These are phyloP conservation scores for Darwinula stevensoni DNA, from an alignment of 2,888 invertebrate genomes.

Conservation along the genomic window DNA sequence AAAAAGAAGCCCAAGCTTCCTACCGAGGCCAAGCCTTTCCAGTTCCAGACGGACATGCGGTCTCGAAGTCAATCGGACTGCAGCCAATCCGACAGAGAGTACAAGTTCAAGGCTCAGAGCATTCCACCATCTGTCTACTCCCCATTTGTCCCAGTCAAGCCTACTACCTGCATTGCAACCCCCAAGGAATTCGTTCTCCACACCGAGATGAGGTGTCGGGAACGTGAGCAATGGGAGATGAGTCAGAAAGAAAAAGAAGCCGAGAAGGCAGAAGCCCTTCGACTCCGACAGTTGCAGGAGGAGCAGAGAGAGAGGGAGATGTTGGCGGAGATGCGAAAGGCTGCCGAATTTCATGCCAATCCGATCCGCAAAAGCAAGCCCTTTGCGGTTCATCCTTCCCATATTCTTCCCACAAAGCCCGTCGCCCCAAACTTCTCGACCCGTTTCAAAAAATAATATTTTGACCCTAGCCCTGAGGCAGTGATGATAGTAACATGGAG, in stretches of 20 bases:
- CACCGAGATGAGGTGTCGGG: constrained; percentile 29
- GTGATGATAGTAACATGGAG: too few relatives aligned
- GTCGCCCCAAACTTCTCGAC: constrained; percentile 24
- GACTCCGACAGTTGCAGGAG: constrained; percentile 25
- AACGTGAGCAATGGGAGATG: constrained; percentile 28
- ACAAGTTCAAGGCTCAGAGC: too few relatives aligned
- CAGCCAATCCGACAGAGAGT: too few relatives aligned
- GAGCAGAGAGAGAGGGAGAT: too few relatives aligned
- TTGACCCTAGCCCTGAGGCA: too few relatives aligned
- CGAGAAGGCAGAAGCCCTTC: constrained; percentile 23
- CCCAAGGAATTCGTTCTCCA: constrained; percentile 26
- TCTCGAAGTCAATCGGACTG: too few relatives aligned
- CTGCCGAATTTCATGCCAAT: too few relatives aligned
- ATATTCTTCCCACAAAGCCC: constrained; percentile 27
- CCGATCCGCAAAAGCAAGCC: constrained; percentile 25
- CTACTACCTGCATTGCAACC: constrained; percentile 18
- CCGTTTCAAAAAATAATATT: too few relatives aligned
- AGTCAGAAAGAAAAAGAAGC: constrained; percentile 17
- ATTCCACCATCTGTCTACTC: too few relatives aligned
- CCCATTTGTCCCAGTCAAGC: constrained; percentile 30
- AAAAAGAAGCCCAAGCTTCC: constrained; percentile 12
- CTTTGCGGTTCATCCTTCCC: constrained; percentile 22
- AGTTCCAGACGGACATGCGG: constrained; percentile 12
- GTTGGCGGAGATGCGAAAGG: too few relatives aligned
- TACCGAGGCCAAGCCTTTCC: constrained; percentile 15